Conservation (phyloP, 2,113 vertebrate genomes). For the Formicarius rufipectus region DNA sequence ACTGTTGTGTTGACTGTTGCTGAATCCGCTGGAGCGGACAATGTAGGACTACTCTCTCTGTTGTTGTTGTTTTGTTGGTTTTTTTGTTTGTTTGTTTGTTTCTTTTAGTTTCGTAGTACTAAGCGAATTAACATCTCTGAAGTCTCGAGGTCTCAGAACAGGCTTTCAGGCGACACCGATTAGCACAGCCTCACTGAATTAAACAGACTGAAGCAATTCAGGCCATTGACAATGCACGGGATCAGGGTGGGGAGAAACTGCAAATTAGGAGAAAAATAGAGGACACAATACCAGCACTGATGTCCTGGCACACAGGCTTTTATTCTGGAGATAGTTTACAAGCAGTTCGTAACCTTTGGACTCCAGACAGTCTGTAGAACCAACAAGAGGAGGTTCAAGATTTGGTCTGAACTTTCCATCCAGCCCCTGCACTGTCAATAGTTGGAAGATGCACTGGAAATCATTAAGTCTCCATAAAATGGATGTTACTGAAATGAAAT, state of each 20-base stretch:
- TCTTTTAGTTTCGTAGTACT: background rate
- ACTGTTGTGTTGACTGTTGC: background rate
- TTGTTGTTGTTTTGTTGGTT: background rate
- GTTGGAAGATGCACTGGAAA: slow-evolving; percentile 61
- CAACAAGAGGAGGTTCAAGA: slow-evolving; percentile 59
- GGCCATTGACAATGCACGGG: slow-evolving; percentile 41
- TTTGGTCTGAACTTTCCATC: slow-evolving; percentile 70
- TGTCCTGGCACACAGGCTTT: slow-evolving; percentile 67
- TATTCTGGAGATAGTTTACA: slow-evolving; percentile 76
- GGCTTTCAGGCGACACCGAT: slow-evolving; percentile 41
- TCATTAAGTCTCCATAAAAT: slow-evolving; percentile 62
- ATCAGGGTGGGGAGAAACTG: slow-evolving; percentile 26
- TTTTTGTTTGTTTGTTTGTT: background rate
- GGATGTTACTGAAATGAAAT: slow-evolving; percentile 17
- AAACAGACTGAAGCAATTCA: slow-evolving; percentile 30
- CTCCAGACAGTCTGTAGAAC: slow-evolving; percentile 72
- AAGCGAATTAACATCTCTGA: slow-evolving; percentile 49
- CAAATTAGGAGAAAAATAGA: slow-evolving; percentile 56
- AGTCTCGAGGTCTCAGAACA: slow-evolving; percentile 2
- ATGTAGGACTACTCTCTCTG: background rate
- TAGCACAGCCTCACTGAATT: slow-evolving; percentile 34
- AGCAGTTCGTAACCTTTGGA: slow-evolving; percentile 80
- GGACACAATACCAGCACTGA: slow-evolving; percentile 35
- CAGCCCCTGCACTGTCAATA: slow-evolving; percentile 66
- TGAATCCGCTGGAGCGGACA: background rate